These are phyloP conservation scores for Drosophila cardini DNA, from an alignment of 1,140 invertebrate species.

Conservation along the genomic window DNA sequence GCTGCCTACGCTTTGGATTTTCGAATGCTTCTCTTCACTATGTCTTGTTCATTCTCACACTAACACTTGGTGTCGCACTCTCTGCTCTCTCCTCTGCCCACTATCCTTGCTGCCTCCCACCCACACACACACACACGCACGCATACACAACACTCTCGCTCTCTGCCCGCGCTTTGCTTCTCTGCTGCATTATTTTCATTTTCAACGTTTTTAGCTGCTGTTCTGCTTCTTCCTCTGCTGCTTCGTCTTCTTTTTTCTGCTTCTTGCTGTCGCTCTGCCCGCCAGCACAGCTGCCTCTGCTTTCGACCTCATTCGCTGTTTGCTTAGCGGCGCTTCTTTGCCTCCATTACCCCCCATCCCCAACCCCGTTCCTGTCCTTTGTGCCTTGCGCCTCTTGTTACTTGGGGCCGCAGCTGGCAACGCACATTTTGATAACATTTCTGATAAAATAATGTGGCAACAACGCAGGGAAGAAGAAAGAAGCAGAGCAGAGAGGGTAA, in stretches of 20 bases:
- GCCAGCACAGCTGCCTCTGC: conserved; percentile 14
- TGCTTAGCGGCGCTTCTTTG: conserved; percentile 22
- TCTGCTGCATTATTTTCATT: conserved; percentile 79
- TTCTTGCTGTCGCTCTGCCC: conserved; percentile 21
- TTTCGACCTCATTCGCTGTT: conserved; percentile 67
- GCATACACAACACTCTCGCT: conserved; percentile 50
- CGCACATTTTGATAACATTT: conserved; percentile 81
- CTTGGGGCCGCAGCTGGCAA: conserved; percentile 65
- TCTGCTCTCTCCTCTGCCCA: conserved; percentile 1
- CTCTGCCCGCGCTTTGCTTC: conserved; percentile 29
- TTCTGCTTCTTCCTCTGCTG: conserved; percentile 23
- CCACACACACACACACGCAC: too few species aligned
- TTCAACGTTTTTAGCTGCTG: conserved; percentile 67
- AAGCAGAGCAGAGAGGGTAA: background rate
- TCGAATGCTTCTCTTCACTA: background rate
- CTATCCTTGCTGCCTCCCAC: conserved; percentile 17
- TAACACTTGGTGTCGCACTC: background rate
- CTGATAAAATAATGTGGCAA: conserved; percentile 80
- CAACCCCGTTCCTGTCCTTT: conserved; percentile 3
- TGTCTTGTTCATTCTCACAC: conserved; percentile 4
- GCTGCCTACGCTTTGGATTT: conserved; percentile 40
- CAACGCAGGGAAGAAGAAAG: conserved; percentile 50
- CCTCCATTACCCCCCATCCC: conserved; percentile 3
- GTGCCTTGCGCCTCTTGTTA: conserved; percentile 11
- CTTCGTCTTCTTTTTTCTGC: conserved; percentile 15